Evolutionary conservation across 2,113 vertebrate species (phyloP), one percentile per base, ranked within the genome.

Genomic region (Neotoma lepida): DNA sequence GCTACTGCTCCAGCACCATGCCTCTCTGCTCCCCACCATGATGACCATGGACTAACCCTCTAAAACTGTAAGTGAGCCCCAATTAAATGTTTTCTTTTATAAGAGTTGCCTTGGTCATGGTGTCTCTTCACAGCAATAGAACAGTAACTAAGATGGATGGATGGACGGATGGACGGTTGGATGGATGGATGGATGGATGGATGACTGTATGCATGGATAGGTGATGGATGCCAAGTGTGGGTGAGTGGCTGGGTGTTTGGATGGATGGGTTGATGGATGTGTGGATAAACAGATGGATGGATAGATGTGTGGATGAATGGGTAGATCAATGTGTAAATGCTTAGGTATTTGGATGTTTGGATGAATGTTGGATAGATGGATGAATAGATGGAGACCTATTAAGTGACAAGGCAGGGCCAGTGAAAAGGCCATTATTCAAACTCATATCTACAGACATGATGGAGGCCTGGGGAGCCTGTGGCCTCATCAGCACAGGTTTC

Each of bases 361-460:
- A 77, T 78, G 12, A 35, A 22, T 35, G 20, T 9, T 61, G 18
- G 51, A 9, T 6, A 28, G 35, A 13, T 74, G 22, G 63, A 33
- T 66, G 9, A 22, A 56, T 12, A n/a, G n/a, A 35, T 51, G 35
- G 9, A 95, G 20, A 88, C 4, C 20, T 44, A 24, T 64, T 68
- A 7, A 14, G 46, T 44, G 13, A 22, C 26, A 66, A 56, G 30
- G 64, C 33, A 63, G 41, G 77, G 39, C 73, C 17, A 1, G 44
- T 49, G 54, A 18, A 44, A 76, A 92, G 68, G 15, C n/a, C 30
- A 2, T 64, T 74, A 89, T 44, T 63, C 17, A 33, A 86, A 64
- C 39, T 54, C 54, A 63, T 33, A n/a, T 18, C 63, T 18, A 35
- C 0, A 2, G 7, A 22, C 33, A 10, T 0, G 5, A 41, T 0